phyloP scores from a whole-genome alignment of 1,140 invertebrate genomes.

The Formica exsecta region DNA sequence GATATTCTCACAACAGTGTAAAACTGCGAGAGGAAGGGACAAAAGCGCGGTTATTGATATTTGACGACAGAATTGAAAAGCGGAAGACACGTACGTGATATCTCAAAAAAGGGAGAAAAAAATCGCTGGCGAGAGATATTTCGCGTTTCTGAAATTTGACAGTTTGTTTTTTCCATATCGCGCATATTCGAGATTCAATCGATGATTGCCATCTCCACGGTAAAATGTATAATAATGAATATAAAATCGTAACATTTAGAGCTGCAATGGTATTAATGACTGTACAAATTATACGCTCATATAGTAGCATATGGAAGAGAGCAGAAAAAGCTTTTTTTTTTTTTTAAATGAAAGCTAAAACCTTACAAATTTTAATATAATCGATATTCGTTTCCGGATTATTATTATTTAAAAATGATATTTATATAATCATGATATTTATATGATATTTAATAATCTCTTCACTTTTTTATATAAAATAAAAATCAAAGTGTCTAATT shows the following conservation, averaged over 20 bases:
- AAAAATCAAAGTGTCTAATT: too few relatives aligned
- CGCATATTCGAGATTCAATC: background rate
- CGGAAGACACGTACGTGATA: background rate
- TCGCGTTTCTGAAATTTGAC: background rate
- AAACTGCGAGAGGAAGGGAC: background rate
- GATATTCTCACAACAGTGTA: too few relatives aligned
- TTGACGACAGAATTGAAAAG: conserved; percentile 3
- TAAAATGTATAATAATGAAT: too few relatives aligned
- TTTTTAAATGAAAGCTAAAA: background rate
- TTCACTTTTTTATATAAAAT: too few relatives aligned
- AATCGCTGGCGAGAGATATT: background rate
- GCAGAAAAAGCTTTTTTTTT: too few relatives aligned
- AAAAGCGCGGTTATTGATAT: conserved; percentile 1
- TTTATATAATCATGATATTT: background rate
- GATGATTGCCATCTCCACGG: background rate
- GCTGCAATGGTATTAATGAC: too few relatives aligned
- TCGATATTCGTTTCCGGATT: background rate
- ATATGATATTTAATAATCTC: background rate
- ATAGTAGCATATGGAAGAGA: too few relatives aligned
- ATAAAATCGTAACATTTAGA: too few relatives aligned
- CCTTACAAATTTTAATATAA: background rate
- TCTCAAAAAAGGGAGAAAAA: background rate
- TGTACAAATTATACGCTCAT: too few relatives aligned
- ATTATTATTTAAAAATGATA: background rate
- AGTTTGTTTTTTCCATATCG: background rate